Conservation (phyloP, 1,140 invertebrate species). For the Bombus waltoni region DNA sequence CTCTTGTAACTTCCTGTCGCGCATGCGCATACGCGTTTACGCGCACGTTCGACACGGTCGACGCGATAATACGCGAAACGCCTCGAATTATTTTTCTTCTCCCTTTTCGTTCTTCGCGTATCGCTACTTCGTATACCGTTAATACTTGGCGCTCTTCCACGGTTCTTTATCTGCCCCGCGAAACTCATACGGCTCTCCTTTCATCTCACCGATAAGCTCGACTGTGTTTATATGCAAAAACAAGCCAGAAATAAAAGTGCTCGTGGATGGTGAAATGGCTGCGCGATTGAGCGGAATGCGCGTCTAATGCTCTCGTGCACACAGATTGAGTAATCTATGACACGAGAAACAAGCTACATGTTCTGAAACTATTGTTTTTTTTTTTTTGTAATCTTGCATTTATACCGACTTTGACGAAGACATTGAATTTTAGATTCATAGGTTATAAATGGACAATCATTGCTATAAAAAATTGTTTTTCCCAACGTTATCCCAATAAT, state of each 20-base stretch:
- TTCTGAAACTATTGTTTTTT: not conserved
- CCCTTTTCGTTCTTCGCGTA: constrained; percentile 31
- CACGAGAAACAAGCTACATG: not conserved
- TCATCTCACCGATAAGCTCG: constrained; percentile 59
- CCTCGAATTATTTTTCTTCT: constrained; percentile 49
- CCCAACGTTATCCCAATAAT: too few relatives aligned
- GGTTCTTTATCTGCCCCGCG: constrained; percentile 29
- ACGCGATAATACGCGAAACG: constrained; percentile 56
- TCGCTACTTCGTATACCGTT: constrained; percentile 24
- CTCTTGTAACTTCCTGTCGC: not conserved
- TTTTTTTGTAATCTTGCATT: not conserved
- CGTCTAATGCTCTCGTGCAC: not conserved
- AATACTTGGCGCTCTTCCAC: not conserved
- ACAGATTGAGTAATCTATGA: not conserved
- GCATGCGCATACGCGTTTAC: not conserved
- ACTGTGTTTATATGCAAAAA: constrained; percentile 32
- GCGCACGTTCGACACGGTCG: constrained; percentile 37
- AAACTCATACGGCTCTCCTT: constrained; percentile 45
- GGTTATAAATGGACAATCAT: not conserved
- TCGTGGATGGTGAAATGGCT: not conserved
- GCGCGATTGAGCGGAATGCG: not conserved
- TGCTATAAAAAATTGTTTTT: too few relatives aligned
- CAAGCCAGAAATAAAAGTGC: constrained; percentile 49
- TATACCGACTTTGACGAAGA: not conserved
- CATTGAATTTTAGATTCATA: not conserved